Evolutionary conservation across 2,113 vertebrate genomes (phyloP).

Genomic region (Thunnus thynnus): DNA sequence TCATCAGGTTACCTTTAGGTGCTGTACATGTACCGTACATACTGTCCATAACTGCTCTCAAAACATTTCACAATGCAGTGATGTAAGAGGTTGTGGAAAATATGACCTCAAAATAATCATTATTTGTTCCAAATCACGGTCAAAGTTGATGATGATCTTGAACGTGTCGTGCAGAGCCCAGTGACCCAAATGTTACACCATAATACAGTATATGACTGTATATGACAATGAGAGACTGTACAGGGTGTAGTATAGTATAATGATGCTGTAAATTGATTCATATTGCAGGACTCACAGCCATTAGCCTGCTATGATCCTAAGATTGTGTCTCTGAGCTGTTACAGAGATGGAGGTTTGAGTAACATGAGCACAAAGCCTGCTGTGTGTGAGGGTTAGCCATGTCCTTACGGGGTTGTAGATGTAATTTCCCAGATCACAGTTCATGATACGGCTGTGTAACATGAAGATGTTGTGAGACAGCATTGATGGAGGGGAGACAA

Average conservation of each 20-base stretch:
- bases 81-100: background rate
- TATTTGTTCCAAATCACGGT: background rate
- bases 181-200: background rate
- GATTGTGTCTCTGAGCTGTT: conserved; percentile 33
- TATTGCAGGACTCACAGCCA: conserved; percentile 26
- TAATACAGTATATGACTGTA: background rate
- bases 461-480: conserved; percentile 67
- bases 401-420: conserved; percentile 62
- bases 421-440: conserved; percentile 74
- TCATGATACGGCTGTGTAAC: conserved; percentile 71
- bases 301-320: conserved; percentile 52
- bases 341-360: conserved; percentile 53
- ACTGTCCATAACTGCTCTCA: background rate
- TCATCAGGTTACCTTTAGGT: background rate
- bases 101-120: background rate
- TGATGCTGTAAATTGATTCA: conserved; percentile 24
- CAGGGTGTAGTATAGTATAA: background rate
- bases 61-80: background rate
- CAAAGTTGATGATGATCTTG: background rate
- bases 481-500: conserved; percentile 64
- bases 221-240: background rate
- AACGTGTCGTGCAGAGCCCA: background rate
- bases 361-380: conserved; percentile 66
- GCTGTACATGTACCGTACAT: no score
- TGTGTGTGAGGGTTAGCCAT: conserved; percentile 59